Percentiles rank a stretch among this genome's conserved stretches.
phyloP scores from a whole-genome alignment of 1,140 invertebrate genomes.

The Piezodorus guildinii region DNA sequence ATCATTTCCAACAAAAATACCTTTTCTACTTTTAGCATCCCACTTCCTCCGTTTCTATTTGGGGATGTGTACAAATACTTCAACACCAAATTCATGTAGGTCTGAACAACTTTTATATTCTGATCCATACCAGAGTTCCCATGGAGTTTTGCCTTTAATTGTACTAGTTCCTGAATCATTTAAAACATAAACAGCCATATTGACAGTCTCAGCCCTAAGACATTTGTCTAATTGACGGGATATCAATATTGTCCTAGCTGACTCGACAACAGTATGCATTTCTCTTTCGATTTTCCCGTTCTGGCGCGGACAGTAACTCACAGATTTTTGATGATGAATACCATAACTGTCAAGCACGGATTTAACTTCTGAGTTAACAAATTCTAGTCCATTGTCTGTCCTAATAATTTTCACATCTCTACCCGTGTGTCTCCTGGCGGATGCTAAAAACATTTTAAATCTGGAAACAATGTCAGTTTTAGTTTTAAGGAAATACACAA shows the following conservation, averaged over 20 bases:
- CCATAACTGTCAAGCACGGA: background rate
- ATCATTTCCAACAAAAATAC: too few species aligned
- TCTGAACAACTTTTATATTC: constrained; percentile 1
- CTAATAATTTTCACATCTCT: too few species aligned
- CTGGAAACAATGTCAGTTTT: too few species aligned
- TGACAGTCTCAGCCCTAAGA: constrained; percentile 36
- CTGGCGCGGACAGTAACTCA: constrained; percentile 37
- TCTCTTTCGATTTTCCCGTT: constrained; percentile 38
- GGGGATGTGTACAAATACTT: constrained; percentile 17
- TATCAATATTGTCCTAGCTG: constrained; percentile 30
- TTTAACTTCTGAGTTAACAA: constrained; percentile 21
- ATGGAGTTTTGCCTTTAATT: constrained; percentile 29
- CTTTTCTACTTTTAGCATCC: constrained; percentile 17
- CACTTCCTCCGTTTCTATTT: constrained; percentile 17
- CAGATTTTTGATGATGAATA: constrained; percentile 33
- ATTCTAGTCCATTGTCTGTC: constrained; percentile 37
- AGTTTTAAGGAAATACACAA: too few species aligned
- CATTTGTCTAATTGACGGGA: constrained; percentile 30
- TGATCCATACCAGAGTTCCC: constrained; percentile 29
- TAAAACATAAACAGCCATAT: constrained; percentile 32
- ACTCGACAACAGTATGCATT: constrained; percentile 31
- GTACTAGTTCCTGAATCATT: constrained; percentile 34
- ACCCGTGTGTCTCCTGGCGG: background rate
- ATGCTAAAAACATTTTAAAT: too few species aligned
- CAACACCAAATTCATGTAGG: constrained; percentile 16